Percentiles rank a stretch among this genome's conserved stretches.
Evolutionary conservation across 2,888 invertebrate genomes (phyloP).

Genomic region (Acronicta alni): DNA sequence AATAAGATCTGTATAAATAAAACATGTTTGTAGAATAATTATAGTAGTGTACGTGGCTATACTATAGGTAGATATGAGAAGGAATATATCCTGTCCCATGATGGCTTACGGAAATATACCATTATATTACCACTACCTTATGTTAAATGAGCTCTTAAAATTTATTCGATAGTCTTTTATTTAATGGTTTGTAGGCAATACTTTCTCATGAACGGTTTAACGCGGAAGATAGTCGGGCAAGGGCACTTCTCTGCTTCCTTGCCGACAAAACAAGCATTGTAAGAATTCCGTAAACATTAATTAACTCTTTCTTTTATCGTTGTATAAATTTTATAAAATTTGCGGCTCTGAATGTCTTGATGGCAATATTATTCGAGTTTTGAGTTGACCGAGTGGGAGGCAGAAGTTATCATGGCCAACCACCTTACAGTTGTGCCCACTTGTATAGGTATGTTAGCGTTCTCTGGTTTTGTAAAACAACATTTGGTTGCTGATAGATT

Average conservation of each 20-base stretch:
- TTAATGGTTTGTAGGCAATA: constrained; percentile 51
- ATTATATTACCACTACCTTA: constrained; percentile 23
- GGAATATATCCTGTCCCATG: constrained; percentile 11
- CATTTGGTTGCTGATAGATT: constrained; percentile 32
- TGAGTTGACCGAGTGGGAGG: constrained; percentile 37
- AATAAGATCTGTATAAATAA: constrained; percentile 31
- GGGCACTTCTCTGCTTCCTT: constrained; percentile 62
- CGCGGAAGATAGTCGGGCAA: constrained; percentile 62
- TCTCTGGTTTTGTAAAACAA: constrained; percentile 37
- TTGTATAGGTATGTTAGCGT: constrained; percentile 33
- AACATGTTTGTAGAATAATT: constrained; percentile 20
- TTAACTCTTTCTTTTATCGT: constrained; percentile 32
- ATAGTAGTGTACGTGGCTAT: constrained; percentile 14
- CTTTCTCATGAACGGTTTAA: constrained; percentile 65
- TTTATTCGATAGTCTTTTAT: constrained; percentile 39
- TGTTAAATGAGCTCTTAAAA: constrained; percentile 51
- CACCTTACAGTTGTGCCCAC: constrained; percentile 44
- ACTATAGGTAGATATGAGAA: constrained; percentile 14
- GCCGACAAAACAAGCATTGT: constrained; percentile 54
- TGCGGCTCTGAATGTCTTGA: constrained; percentile 31
- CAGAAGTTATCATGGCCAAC: constrained; percentile 44
- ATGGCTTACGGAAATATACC: constrained; percentile 45
- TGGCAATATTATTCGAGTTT: constrained; percentile 34
- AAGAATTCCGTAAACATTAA: constrained; percentile 57
- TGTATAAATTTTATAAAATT: constrained; percentile 15